Conservation (phyloP, 1,140 invertebrate species). For the Drosophila asahinai region DNA sequence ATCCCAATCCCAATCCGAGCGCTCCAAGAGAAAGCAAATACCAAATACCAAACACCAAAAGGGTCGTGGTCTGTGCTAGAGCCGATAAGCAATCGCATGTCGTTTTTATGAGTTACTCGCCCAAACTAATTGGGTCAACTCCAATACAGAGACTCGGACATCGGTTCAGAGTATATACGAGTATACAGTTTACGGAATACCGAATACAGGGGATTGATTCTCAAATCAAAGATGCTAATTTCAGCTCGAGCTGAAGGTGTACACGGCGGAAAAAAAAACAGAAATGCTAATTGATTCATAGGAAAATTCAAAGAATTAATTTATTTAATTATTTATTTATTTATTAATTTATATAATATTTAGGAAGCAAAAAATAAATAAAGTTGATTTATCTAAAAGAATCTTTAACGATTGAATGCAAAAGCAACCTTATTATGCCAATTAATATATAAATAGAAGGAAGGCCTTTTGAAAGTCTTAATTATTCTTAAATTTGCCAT, state of each 20-base stretch:
- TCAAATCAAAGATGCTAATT: constrained; percentile 81
- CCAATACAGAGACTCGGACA: constrained; percentile 13
- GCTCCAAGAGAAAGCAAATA: constrained; percentile 65
- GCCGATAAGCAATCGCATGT: constrained; percentile 66
- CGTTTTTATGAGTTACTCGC: constrained; percentile 77
- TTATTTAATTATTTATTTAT: not conserved
- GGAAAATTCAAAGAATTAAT: not conserved
- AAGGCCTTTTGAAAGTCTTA: no score
- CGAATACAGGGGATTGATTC: constrained; percentile 37
- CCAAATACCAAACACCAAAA: constrained; percentile 38
- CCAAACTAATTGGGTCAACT: constrained; percentile 72
- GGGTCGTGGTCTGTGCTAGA: constrained; percentile 46
- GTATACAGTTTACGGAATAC: not conserved
- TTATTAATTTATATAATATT: not conserved
- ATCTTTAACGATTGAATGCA: not conserved
- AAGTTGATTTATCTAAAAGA: not conserved
- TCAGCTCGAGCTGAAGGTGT: constrained; percentile 6
- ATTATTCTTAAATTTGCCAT: not conserved
- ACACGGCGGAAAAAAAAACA: constrained; percentile 12
- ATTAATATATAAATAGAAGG: not conserved
- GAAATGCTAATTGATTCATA: not conserved
- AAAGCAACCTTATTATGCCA: not conserved
- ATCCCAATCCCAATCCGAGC: constrained; percentile 15
- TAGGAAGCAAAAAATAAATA: no score
- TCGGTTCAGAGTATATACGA: not conserved